These are phyloP conservation scores for Amphimallon solstitiale DNA, from an alignment of 2,888 invertebrate genomes.

Conservation along the genomic window DNA sequence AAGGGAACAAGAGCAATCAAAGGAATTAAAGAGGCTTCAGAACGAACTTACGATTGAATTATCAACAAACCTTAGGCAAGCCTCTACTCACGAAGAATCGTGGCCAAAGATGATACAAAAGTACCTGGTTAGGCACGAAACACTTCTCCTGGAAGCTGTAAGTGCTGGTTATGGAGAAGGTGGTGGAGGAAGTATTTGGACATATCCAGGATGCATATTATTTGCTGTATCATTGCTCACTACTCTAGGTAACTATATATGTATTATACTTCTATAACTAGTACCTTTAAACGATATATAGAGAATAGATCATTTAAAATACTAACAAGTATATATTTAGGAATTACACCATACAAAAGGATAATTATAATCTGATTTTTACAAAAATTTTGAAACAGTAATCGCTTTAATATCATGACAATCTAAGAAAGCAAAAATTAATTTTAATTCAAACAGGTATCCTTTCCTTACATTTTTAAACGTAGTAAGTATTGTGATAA, in stretches of 20 bases:
- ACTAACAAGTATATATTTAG: too few species aligned
- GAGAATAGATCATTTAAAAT: too few species aligned
- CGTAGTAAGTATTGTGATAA: too few species aligned
- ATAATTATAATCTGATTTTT: not conserved
- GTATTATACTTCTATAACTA: too few species aligned
- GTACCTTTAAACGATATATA: too few species aligned
- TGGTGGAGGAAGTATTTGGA: conserved; percentile 72
- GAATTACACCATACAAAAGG: too few species aligned
- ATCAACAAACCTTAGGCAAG: conserved; percentile 72
- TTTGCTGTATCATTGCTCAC: conserved; percentile 77
- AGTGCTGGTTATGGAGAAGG: conserved; percentile 68
- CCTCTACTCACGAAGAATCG: conserved; percentile 65
- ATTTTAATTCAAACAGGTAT: too few species aligned
- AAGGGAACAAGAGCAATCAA: conserved; percentile 67
- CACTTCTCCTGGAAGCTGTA: conserved; percentile 68
- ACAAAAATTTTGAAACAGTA: too few species aligned
- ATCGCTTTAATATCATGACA: too few species aligned
- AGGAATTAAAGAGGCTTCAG: conserved; percentile 68
- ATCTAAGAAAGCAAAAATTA: too few species aligned
- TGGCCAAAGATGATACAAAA: conserved; percentile 72
- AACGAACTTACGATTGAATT: conserved; percentile 71
- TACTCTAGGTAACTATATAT: conserved; percentile 71
- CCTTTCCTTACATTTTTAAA: too few species aligned
- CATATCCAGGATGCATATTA: conserved; percentile 74
- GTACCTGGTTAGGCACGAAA: conserved; percentile 68